Conservation (phyloP, 2,113 vertebrate species). For the Sinocyclocheilus anshuiensis region DNA sequence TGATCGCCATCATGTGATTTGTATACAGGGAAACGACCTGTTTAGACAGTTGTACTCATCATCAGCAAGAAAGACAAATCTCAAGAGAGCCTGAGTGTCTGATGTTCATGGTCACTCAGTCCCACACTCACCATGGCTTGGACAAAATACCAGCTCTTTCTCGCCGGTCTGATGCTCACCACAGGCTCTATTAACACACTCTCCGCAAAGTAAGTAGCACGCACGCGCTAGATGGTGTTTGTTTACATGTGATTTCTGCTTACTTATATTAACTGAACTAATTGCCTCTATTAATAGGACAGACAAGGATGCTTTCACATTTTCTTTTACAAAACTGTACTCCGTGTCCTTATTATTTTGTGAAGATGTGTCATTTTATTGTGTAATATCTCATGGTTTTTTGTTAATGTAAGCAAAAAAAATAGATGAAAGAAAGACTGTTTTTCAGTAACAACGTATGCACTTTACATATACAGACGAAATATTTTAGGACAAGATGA, state of each 20-base stretch:
- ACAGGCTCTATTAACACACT: conserved; percentile 92
- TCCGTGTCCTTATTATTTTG: not conserved
- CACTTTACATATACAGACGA: not conserved
- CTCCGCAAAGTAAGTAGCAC: conserved; percentile 86
- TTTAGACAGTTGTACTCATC: not conserved
- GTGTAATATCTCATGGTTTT: not conserved
- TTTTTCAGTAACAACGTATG: not conserved
- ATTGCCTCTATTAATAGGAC: not conserved
- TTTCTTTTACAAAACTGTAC: not conserved
- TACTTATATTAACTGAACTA: not conserved
- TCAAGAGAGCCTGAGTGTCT: not conserved
- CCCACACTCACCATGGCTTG: conserved; percentile 79
- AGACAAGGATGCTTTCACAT: not conserved
- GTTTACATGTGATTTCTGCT: conserved; percentile 10
- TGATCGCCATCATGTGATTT: conserved; percentile 34
- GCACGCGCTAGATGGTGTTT: not conserved
- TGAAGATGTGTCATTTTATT: not conserved
- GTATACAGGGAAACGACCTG: not conserved
- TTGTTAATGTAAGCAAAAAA: not conserved
- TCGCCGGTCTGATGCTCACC: conserved; percentile 88
- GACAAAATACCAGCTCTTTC: conserved; percentile 87
- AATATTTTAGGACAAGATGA: not conserved
- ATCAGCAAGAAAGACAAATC: not conserved
- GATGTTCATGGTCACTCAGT: not conserved
- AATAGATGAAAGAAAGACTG: not conserved